Evolutionary conservation across 2,888 invertebrate genomes (phyloP).

Genomic region (Gymnosoma rotundatum): DNA sequence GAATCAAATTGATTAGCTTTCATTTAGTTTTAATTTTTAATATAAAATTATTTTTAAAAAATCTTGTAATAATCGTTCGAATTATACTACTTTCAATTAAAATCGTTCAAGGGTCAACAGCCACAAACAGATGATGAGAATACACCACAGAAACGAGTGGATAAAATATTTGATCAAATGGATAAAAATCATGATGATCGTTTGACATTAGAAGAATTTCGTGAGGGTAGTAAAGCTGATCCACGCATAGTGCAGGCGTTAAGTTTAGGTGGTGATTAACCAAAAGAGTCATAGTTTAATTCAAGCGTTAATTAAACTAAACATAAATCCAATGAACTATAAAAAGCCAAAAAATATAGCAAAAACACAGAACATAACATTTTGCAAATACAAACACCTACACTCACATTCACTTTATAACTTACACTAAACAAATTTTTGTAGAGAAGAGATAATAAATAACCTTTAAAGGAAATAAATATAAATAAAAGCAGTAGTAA

Average conservation of each 20-base stretch:
- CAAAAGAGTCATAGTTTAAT: constrained; percentile 76
- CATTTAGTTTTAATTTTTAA: background rate
- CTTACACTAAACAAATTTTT: background rate
- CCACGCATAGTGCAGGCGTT: constrained; percentile 98
- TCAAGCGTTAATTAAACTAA: constrained; percentile 70
- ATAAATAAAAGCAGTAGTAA: constrained; percentile 59
- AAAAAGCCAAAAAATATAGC: background rate
- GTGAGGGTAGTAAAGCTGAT: constrained; percentile 98
- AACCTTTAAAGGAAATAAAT: constrained; percentile 13
- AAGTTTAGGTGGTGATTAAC: constrained; percentile 89
- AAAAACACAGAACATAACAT: constrained; percentile 11
- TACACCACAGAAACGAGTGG: constrained; percentile 95
- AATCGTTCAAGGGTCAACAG: constrained; percentile 88
- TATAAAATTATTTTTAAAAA: background rate
- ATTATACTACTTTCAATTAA: background rate
- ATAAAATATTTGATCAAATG: constrained; percentile 99
- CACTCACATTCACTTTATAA: background rate
- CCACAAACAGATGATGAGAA: constrained; percentile 93
- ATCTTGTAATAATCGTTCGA: background rate
- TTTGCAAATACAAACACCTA: background rate
- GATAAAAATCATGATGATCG: constrained; percentile 99
- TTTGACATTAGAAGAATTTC: constrained; percentile 96
- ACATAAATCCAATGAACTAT: background rate
- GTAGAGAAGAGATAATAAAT: constrained; percentile 30
- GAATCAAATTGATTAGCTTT: background rate